Conservation (phyloP, 1,140 invertebrate genomes). For the Psix sp. region DNA sequence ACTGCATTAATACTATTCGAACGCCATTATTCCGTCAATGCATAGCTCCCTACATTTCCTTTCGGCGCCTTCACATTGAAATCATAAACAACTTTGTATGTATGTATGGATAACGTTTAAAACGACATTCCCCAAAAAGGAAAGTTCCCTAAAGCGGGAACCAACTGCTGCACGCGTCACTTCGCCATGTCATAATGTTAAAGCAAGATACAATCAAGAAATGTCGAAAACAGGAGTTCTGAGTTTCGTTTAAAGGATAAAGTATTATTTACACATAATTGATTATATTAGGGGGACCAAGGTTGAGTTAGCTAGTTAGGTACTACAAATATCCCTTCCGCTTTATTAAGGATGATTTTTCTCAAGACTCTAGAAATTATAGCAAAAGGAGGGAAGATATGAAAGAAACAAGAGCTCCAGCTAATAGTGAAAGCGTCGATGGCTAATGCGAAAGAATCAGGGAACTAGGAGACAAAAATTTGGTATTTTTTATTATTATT, state of each 20-base stretch:
- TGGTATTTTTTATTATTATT: slow-evolving; percentile 20
- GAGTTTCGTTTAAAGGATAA: slow-evolving; percentile 6
- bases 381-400: slow-evolving; percentile 26
- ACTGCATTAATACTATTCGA: too few species aligned
- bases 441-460: not conserved
- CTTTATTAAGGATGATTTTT: slow-evolving; percentile 17
- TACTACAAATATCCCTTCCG: slow-evolving; percentile 13
- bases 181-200: too few species aligned
- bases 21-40: too few species aligned
- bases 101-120: too few species aligned
- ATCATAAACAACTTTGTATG: too few species aligned
- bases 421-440: slow-evolving; percentile 1
- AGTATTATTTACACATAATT: slow-evolving; percentile 5
- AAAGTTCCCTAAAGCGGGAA: too few species aligned
- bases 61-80: too few species aligned
- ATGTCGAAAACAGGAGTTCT: slow-evolving; percentile 16
- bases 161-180: too few species aligned
- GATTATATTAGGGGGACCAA: slow-evolving; percentile 17
- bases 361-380: slow-evolving; percentile 14
- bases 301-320: slow-evolving; percentile 27
- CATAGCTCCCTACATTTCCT: too few species aligned
- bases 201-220: too few species aligned
- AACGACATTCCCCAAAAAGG: too few species aligned
- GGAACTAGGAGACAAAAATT: slow-evolving; percentile 17
- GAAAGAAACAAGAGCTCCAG: slow-evolving; percentile 6